These are phyloP conservation scores for Dicyrtoma fusca DNA, from an alignment of 2,888 invertebrate species.

Conservation along the genomic window DNA sequence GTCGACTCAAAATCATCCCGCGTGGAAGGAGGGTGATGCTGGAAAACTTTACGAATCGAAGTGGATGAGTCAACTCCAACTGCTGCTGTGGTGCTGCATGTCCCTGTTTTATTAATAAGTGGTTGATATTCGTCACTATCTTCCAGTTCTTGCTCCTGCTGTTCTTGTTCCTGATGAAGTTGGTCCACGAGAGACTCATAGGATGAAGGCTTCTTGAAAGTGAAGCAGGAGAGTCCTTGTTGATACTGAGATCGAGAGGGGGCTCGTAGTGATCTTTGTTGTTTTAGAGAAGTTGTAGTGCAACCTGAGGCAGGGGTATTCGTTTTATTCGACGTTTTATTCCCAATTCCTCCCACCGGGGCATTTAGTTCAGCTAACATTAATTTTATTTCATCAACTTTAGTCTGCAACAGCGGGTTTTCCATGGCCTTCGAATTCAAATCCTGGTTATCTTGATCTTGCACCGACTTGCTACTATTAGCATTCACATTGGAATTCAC, in stretches of 20 bases:
- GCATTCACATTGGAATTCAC: neutral
- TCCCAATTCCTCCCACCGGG: constrained; percentile 29
- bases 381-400: constrained; percentile 53
- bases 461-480: neutral
- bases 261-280: constrained; percentile 53
- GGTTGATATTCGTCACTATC: constrained; percentile 9
- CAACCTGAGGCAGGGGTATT: neutral
- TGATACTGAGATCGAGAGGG: constrained; percentile 53
- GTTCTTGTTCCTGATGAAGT: constrained; percentile 33
- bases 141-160: constrained; percentile 5
- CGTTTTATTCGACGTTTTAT: neutral
- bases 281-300: constrained; percentile 36
- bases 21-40: neutral
- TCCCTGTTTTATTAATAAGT: neutral
- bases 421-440: too few relatives aligned
- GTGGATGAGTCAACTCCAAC: neutral
- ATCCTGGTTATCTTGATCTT: too few relatives aligned
- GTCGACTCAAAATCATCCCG: too few relatives aligned
- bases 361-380: constrained; percentile 52
- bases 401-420: constrained; percentile 35
- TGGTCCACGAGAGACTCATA: constrained; percentile 54
- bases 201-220: constrained; percentile 53
- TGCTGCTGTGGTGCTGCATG: constrained; percentile 26
- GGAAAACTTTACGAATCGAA: neutral
- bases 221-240: constrained; percentile 53